Evolutionary conservation across 1,140 invertebrate genomes (phyloP).

Genomic region (Drosophila aff.): DNA sequence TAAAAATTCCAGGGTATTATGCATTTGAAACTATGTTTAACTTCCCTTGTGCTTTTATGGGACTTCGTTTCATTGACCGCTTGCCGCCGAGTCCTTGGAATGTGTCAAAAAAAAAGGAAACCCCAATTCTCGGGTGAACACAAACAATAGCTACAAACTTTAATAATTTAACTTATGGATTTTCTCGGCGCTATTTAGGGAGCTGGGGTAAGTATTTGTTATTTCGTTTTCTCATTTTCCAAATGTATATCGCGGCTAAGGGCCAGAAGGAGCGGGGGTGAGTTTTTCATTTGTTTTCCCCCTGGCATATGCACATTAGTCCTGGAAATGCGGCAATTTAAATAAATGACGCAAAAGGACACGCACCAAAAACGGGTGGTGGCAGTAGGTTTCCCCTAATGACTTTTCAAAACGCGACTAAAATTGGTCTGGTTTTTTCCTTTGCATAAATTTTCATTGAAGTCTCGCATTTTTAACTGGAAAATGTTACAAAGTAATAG

Average conservation of each 20-base stretch:
- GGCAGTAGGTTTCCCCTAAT: slow-evolving; percentile 53
- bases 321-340: slow-evolving; percentile 79
- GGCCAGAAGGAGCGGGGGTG: slow-evolving; percentile 47
- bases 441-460: slow-evolving; percentile 30
- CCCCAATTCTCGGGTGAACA: slow-evolving; percentile 20
- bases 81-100: slow-evolving; percentile 47
- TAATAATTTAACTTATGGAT: slow-evolving; percentile 84
- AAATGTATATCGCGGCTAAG: slow-evolving; percentile 27
- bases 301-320: slow-evolving; percentile 76
- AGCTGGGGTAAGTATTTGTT: slow-evolving; percentile 64
- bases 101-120: slow-evolving; percentile 58
- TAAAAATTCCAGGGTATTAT: neutral
- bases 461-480: slow-evolving; percentile 11
- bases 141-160: slow-evolving; percentile 58
- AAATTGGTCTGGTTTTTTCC: slow-evolving; percentile 13
- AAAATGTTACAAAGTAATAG: neutral
- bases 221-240: slow-evolving; percentile 58
- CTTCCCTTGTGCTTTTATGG: slow-evolving; percentile 22
- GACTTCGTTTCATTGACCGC: slow-evolving; percentile 47
- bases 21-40: neutral
- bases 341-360: slow-evolving; percentile 80
- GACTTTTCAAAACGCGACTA: slow-evolving; percentile 70
- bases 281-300: slow-evolving; percentile 58
- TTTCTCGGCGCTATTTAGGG: slow-evolving; percentile 44
- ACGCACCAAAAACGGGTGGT: slow-evolving; percentile 54